Evolutionary conservation across 1,140 invertebrate species (phyloP).

Genomic region (Zaprionus ghesquierei): DNA sequence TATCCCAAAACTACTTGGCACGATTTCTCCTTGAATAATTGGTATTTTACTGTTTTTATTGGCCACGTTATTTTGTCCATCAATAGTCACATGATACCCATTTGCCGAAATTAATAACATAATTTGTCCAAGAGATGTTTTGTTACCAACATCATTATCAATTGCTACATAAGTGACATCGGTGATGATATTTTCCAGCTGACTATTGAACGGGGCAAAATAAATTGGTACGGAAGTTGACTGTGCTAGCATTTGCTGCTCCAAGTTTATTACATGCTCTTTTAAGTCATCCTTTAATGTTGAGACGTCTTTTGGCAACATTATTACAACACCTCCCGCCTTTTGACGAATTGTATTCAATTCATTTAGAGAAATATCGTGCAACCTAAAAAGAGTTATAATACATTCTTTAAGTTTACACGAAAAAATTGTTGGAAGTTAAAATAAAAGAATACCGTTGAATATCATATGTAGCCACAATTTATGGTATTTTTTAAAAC

Average conservation of each 20-base stretch:
- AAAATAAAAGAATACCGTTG: no score
- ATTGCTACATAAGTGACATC: slow-evolving; percentile 87
- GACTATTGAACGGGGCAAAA: slow-evolving; percentile 89
- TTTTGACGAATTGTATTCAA: slow-evolving; percentile 90
- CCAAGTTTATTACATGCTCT: slow-evolving; percentile 91
- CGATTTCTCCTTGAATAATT: slow-evolving; percentile 93
- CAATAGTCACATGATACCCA: slow-evolving; percentile 93
- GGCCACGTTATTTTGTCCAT: slow-evolving; percentile 86
- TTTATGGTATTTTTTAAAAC: no score
- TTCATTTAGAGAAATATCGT: slow-evolving; percentile 90
- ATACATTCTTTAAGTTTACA: no score
- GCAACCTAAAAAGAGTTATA: slow-evolving; percentile 83
- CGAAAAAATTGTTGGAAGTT: no score
- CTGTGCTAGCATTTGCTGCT: slow-evolving; percentile 91
- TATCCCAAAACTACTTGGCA: slow-evolving; percentile 71
- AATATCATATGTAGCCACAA: no score
- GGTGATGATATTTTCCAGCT: slow-evolving; percentile 90
- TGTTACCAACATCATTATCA: slow-evolving; percentile 42
- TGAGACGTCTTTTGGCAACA: slow-evolving; percentile 91
- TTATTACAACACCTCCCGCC: slow-evolving; percentile 92
- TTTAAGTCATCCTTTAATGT: slow-evolving; percentile 87
- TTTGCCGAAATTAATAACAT: slow-evolving; percentile 94
- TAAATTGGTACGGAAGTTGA: slow-evolving; percentile 95
- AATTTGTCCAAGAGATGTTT: slow-evolving; percentile 90
- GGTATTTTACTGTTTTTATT: slow-evolving; percentile 91